Evolutionary conservation across 2,888 invertebrate species (phyloP).

Genomic region (Pristionchus japonicus): DNA sequence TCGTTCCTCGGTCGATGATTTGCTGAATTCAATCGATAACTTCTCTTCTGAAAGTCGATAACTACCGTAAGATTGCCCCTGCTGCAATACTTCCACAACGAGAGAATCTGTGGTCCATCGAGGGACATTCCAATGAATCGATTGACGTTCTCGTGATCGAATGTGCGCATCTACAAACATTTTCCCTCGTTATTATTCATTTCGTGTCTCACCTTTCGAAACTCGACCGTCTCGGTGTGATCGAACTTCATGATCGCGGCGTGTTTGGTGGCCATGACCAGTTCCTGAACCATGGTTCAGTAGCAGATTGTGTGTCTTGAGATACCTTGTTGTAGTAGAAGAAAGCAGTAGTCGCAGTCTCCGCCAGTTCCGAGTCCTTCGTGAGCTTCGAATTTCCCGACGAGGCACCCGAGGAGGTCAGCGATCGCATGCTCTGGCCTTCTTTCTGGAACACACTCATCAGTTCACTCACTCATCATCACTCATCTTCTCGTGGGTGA

Average conservation of each 20-base stretch:
- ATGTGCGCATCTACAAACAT: constrained; percentile 45
- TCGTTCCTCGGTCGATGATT: constrained; percentile 41
- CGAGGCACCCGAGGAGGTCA: constrained; percentile 35
- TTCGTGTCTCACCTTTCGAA: constrained; percentile 46
- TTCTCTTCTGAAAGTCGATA: no score
- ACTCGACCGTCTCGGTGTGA: constrained; percentile 15
- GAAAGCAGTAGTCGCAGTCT: constrained; percentile 26
- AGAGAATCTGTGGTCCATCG: constrained; percentile 44
- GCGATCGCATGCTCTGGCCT: constrained; percentile 35
- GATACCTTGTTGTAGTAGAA: constrained; percentile 47
- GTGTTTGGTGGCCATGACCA: constrained; percentile 37
- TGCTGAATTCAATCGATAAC: constrained; percentile 41
- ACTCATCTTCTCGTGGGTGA: no score
- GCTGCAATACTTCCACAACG: constrained; percentile 44
- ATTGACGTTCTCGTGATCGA: constrained; percentile 44
- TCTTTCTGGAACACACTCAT: constrained; percentile 40
- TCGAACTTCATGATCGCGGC: constrained; percentile 31
- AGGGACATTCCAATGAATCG: constrained; percentile 41
- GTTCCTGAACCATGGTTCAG: not conserved
- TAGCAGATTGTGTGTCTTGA: not conserved
- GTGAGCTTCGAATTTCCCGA: not conserved
- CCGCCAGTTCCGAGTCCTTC: constrained; percentile 24
- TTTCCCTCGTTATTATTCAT: no score
- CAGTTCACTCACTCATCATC: no score
- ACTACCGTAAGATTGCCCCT: constrained; percentile 32